Percentiles rank a stretch among this genome's conserved stretches.
Conservation (phyloP, 2,797 vertebrate species). For the Takifugu ocellatus region DNA sequence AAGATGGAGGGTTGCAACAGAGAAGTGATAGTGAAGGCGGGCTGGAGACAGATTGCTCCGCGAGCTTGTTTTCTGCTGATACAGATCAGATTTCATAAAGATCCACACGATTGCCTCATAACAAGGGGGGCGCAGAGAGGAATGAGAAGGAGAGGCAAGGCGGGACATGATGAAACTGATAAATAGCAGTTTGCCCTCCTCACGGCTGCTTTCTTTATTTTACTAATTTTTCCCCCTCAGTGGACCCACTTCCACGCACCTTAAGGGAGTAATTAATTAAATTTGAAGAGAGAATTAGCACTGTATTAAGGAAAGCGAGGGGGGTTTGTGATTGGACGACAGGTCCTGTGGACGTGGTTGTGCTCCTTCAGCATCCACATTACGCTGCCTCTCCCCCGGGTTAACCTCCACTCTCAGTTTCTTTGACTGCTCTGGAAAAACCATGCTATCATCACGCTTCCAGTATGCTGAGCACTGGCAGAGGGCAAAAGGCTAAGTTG, state of each 20-base stretch:
- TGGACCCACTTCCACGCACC: constrained; percentile 46
- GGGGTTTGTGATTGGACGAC: constrained; percentile 37
- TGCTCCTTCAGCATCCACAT: constrained; percentile 27
- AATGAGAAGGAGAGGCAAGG: constrained; percentile 54
- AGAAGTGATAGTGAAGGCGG: constrained; percentile 35
- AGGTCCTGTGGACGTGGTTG: constrained; percentile 15
- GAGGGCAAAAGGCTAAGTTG: constrained; percentile 27
- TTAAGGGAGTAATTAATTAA: constrained; percentile 33
- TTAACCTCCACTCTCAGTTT: constrained; percentile 37
- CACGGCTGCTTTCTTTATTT: constrained; percentile 52
- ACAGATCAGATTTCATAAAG: constrained; percentile 75
- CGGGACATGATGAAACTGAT: constrained; percentile 54
- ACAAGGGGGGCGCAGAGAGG: constrained; percentile 56
- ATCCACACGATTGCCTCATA: constrained; percentile 74
- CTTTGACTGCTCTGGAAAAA: constrained; percentile 49
- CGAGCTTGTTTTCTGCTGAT: constrained; percentile 55
- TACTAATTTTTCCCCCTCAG: constrained; percentile 22
- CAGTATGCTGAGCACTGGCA: constrained; percentile 22
- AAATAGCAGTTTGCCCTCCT: constrained; percentile 52
- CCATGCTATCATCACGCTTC: constrained; percentile 37
- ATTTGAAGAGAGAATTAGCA: constrained; percentile 25
- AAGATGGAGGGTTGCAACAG: constrained; percentile 52
- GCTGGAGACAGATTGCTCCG: constrained; percentile 39
- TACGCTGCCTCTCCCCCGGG: constrained; percentile 34
- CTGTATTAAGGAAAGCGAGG: constrained; percentile 29